phyloP scores from a whole-genome alignment of 2,888 invertebrate genomes.

The Sminthurides aquaticus region DNA sequence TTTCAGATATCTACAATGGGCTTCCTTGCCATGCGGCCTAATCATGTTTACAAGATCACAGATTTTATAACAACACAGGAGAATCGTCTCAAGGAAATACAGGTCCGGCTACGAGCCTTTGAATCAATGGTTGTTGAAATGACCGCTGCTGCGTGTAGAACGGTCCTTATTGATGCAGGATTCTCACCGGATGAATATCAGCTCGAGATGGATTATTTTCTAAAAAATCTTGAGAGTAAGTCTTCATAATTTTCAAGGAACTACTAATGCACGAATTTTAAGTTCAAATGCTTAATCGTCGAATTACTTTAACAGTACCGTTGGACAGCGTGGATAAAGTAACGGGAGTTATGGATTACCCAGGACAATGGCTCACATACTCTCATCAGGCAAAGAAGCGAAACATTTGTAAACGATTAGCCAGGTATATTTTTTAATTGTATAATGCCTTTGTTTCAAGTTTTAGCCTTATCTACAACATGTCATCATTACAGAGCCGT shows the following conservation, averaged over 20 bases:
- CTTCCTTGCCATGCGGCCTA: slow-evolving; percentile 29
- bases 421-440: slow-evolving; percentile 67
- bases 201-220: slow-evolving; percentile 37
- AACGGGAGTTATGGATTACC: slow-evolving; percentile 46
- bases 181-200: slow-evolving; percentile 65
- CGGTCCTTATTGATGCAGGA: slow-evolving; percentile 65
- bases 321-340: slow-evolving; percentile 18
- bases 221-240: slow-evolving; percentile 30
- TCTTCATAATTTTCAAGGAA: not conserved
- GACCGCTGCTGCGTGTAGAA: slow-evolving; percentile 63
- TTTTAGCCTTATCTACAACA: no score
- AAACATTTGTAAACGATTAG: slow-evolving; percentile 67
- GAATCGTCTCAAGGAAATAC: slow-evolving; percentile 42
- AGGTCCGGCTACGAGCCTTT: slow-evolving; percentile 45
- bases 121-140: slow-evolving; percentile 51
- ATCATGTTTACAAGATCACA: slow-evolving; percentile 28
- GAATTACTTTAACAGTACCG: no score
- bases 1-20: slow-evolving; percentile 33
- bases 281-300: no score
- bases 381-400: slow-evolving; percentile 79
- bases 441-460: no score
- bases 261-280: no score
- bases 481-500: no score
- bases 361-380: slow-evolving; percentile 65
- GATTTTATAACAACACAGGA: slow-evolving; percentile 30